Evolutionary conservation across 2,797 vertebrate species (phyloP).

Genomic region (Pangasius krempfi): DNA sequence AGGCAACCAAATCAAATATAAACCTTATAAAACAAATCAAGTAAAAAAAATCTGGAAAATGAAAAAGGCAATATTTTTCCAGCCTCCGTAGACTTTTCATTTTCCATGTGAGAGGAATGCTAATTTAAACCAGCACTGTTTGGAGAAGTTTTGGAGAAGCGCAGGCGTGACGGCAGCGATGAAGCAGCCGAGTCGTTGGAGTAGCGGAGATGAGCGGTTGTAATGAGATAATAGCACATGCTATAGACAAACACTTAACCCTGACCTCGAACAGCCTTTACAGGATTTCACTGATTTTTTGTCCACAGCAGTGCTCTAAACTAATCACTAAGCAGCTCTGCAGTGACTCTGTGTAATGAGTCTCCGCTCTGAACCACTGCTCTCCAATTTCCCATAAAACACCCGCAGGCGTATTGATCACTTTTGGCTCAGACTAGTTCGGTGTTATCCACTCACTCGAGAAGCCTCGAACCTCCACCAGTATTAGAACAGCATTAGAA

Average conservation of each 20-base stretch:
- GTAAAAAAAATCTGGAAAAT: not conserved
- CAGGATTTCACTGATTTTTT: slow-evolving; percentile 18
- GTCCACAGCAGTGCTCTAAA: slow-evolving; percentile 2
- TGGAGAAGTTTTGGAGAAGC: no score
- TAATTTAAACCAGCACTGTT: not conserved
- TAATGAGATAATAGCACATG: not conserved
- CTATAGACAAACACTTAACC: slow-evolving; percentile 9
- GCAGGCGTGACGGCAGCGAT: not conserved
- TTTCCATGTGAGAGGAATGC: not conserved
- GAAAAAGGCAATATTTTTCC: not conserved
- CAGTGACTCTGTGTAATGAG: slow-evolving; percentile 24
- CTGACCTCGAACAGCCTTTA: not conserved
- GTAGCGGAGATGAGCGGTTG: not conserved
- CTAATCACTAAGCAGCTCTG: slow-evolving; percentile 33
- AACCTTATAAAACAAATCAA: not conserved
- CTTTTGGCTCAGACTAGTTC: not conserved
- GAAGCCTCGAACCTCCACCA: not conserved
- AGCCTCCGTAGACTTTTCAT: not conserved
- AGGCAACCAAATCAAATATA: not conserved
- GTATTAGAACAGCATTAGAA: no score
- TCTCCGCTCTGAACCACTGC: slow-evolving; percentile 10
- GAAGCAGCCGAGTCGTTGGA: not conserved
- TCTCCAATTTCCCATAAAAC: slow-evolving; percentile 34
- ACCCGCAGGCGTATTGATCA: slow-evolving; percentile 35
- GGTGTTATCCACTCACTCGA: not conserved